A percentile compares a stretch with the other conserved stretches of the same genome.
These are phyloP conservation scores for Chrysogorgia sp. DNA, from an alignment of 92 coral and sea anemone genomes.

Conservation along the genomic window DNA sequence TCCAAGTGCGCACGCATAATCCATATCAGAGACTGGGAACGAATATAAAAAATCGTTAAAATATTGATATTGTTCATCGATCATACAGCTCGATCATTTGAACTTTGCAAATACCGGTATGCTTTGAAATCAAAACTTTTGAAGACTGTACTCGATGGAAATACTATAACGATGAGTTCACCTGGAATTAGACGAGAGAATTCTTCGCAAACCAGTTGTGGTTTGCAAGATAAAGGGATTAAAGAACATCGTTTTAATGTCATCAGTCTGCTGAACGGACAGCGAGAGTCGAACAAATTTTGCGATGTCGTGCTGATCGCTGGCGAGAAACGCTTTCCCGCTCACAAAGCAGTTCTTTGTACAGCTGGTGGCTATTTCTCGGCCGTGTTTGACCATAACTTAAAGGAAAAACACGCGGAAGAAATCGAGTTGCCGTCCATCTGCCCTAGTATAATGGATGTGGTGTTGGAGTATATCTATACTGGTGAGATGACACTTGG, in stretches of 20 bases:
- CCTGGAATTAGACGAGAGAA: neutral
- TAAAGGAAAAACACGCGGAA: constrained; percentile 23
- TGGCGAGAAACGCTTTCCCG: constrained; percentile 20
- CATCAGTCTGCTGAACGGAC: constrained; percentile 9
- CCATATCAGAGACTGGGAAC: too few species aligned
- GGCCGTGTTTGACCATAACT: constrained; percentile 39
- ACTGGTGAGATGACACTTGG: constrained; percentile 27
- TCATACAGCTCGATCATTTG: too few species aligned
- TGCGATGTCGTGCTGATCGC: constrained; percentile 36
- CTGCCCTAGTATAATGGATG: constrained; percentile 35
- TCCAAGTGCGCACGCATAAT: too few species aligned
- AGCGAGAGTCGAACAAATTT: constrained; percentile 24
- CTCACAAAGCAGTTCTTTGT: constrained; percentile 39
- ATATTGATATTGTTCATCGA: too few species aligned
- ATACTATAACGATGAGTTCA: too few species aligned
- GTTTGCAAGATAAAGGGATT: neutral
- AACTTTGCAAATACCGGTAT: too few species aligned
- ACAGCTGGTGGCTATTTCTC: constrained; percentile 45
- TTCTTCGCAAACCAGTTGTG: constrained; percentile 1
- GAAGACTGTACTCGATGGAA: too few species aligned
- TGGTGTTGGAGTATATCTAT: constrained; percentile 35
- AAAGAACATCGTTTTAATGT: constrained; percentile 11
- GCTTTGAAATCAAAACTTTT: too few species aligned
- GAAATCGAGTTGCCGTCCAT: constrained; percentile 29
- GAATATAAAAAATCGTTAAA: too few species aligned